Percentiles rank a stretch among this genome's conserved stretches.
These are phyloP conservation scores for Acronicta aceris DNA, from an alignment of 2,888 invertebrate genomes.

Conservation along the genomic window DNA sequence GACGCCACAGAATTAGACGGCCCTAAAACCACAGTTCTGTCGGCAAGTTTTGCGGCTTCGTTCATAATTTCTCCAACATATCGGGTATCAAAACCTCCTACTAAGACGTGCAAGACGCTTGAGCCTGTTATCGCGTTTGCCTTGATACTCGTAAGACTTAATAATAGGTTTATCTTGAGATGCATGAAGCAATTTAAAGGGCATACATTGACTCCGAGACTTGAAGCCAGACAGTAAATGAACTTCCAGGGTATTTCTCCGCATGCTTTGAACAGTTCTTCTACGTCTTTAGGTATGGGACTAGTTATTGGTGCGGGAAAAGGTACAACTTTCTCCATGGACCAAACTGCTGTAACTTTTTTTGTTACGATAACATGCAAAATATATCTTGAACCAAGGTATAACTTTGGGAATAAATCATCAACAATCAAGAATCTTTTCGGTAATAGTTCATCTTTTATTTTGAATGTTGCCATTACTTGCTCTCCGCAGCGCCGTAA, in stretches of 20 bases:
- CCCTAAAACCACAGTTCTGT: slow-evolving; percentile 68
- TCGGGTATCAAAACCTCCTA: slow-evolving; percentile 74
- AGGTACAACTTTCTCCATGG: slow-evolving; percentile 68
- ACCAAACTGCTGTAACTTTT: slow-evolving; percentile 70
- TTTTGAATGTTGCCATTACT: slow-evolving; percentile 71
- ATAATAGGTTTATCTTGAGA: slow-evolving; percentile 77
- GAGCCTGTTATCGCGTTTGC: slow-evolving; percentile 69
- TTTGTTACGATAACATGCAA: slow-evolving; percentile 70
- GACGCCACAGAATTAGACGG: slow-evolving; percentile 65
- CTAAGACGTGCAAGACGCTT: slow-evolving; percentile 76
- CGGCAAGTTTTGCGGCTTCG: slow-evolving; percentile 74
- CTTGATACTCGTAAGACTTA: slow-evolving; percentile 81
- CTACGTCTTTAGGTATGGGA: slow-evolving; percentile 69
- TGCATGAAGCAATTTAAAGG: slow-evolving; percentile 82
- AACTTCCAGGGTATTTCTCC: slow-evolving; percentile 79
- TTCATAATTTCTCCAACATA: slow-evolving; percentile 75
- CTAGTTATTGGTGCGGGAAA: slow-evolving; percentile 67
- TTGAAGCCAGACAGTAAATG: slow-evolving; percentile 81
- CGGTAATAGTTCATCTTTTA: slow-evolving; percentile 60
- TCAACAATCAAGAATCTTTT: slow-evolving; percentile 72
- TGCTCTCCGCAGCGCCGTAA: slow-evolving; percentile 80
- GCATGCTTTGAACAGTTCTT: slow-evolving; percentile 70
- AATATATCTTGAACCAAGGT: slow-evolving; percentile 69
- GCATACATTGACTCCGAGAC: slow-evolving; percentile 75
- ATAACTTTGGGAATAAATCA: slow-evolving; percentile 73